Conservation (phyloP, 1,140 invertebrate species). For the Trachymyrmex cornetzi region DNA sequence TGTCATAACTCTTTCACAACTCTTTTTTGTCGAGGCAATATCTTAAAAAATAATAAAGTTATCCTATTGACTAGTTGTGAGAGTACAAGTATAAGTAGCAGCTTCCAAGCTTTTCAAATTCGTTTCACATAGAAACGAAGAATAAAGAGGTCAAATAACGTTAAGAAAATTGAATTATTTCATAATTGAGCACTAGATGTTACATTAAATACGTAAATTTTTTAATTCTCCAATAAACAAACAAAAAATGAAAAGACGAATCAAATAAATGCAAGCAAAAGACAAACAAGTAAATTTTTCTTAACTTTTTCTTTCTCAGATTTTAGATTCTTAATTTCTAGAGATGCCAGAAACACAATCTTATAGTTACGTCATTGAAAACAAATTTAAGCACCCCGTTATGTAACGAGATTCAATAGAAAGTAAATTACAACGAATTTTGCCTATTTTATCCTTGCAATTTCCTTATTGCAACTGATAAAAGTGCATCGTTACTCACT, state of each 20-base stretch:
- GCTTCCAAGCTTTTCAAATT: constrained; percentile 15
- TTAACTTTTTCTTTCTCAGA: neutral
- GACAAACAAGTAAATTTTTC: neutral
- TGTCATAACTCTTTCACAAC: neutral
- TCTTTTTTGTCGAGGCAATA: neutral
- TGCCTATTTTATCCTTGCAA: neutral
- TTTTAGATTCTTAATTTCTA: neutral
- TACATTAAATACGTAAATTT: neutral
- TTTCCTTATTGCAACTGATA: constrained; percentile 21
- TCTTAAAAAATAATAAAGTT: constrained; percentile 33
- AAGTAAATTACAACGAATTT: constrained; percentile 36
- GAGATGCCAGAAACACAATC: neutral
- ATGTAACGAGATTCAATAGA: neutral
- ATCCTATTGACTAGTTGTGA: neutral
- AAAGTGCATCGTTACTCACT: constrained; percentile 46
- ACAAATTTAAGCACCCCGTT: neutral
- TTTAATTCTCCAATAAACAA: neutral
- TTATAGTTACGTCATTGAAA: constrained; percentile 18
- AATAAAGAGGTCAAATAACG: constrained; percentile 25
- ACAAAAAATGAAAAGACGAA: neutral
- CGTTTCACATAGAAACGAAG: neutral
- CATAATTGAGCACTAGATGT: neutral
- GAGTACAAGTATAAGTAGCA: constrained; percentile 9
- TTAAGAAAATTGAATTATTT: constrained; percentile 28
- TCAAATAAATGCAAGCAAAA: neutral